Conservation (phyloP, 2,113 vertebrate genomes). For the Nibea albiflora region DNA sequence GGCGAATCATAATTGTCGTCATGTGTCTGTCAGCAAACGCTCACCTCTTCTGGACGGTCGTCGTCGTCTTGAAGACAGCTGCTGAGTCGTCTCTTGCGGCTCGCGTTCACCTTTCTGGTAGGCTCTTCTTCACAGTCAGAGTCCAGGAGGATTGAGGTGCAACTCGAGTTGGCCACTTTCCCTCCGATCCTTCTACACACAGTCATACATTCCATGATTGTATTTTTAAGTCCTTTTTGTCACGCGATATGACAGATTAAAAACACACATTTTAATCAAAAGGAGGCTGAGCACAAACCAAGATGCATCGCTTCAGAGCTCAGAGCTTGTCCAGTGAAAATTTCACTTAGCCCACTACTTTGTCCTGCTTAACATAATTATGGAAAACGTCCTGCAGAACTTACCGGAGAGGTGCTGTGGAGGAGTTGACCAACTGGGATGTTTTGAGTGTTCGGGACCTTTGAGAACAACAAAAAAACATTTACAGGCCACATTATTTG, state of each 20-base stretch:
- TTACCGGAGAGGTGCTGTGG: constrained; percentile 88
- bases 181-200: constrained; percentile 66
- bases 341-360: too few species aligned
- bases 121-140: constrained; percentile 96
- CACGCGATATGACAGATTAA: not conserved
- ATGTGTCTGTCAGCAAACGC: not conserved
- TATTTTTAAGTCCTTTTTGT: not conserved
- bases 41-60: constrained; percentile 80
- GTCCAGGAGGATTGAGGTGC: constrained; percentile 83
- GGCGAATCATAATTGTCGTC: not conserved
- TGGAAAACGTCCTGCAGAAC: constrained; percentile 30
- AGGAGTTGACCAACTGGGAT: constrained; percentile 91
- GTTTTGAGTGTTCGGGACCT: constrained; percentile 93
- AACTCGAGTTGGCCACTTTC: constrained; percentile 85
- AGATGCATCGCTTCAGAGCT: not conserved
- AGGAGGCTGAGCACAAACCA: not conserved
- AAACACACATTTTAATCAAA: not conserved
- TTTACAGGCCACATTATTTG: not conserved
- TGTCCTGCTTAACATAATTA: not conserved
- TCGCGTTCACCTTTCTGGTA: constrained; percentile 82
- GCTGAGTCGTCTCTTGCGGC: constrained; percentile 87
- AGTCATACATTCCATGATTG: not conserved
- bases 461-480: constrained; percentile 50
- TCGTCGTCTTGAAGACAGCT: constrained; percentile 81
- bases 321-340: not conserved